phyloP scores from a whole-genome alignment of 2,113 vertebrate species.

The Otolemur garnettii region DNA sequence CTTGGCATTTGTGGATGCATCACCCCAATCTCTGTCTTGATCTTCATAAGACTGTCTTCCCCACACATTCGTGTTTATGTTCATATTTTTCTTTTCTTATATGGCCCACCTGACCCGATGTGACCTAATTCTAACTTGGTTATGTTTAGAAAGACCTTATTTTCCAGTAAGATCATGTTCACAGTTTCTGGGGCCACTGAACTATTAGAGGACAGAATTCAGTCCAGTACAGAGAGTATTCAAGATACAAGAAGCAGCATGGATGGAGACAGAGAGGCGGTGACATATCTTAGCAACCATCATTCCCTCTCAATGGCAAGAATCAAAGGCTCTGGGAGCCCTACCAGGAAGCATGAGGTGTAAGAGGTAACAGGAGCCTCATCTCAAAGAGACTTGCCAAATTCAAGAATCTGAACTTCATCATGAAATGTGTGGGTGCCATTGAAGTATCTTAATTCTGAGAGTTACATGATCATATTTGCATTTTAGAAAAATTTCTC shows the following conservation, averaged over 20 bases:
- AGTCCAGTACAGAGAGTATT: background rate
- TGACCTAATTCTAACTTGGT: background rate
- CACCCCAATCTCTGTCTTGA: background rate
- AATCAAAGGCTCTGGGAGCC: background rate
- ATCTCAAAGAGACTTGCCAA: constrained; percentile 23
- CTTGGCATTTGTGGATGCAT: background rate
- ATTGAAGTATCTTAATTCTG: constrained; percentile 55
- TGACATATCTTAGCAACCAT: background rate
- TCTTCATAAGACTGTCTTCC: background rate
- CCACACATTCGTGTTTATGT: background rate
- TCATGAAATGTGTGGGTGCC: constrained; percentile 29
- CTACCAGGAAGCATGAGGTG: background rate
- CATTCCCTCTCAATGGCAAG: background rate
- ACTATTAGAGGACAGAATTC: background rate
- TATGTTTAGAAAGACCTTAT: background rate
- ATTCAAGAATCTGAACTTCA: constrained; percentile 15
- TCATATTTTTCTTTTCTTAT: background rate
- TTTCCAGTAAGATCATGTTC: constrained; percentile 5
- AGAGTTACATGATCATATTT: constrained; percentile 54
- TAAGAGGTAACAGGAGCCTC: background rate
- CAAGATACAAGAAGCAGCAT: background rate
- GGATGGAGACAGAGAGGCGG: background rate
- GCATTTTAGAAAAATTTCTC: constrained; percentile 57
- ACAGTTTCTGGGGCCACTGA: background rate
- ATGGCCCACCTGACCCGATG: background rate